Conservation (phyloP, 1,140 invertebrate species). For the Anoplolepis gracilipes region DNA sequence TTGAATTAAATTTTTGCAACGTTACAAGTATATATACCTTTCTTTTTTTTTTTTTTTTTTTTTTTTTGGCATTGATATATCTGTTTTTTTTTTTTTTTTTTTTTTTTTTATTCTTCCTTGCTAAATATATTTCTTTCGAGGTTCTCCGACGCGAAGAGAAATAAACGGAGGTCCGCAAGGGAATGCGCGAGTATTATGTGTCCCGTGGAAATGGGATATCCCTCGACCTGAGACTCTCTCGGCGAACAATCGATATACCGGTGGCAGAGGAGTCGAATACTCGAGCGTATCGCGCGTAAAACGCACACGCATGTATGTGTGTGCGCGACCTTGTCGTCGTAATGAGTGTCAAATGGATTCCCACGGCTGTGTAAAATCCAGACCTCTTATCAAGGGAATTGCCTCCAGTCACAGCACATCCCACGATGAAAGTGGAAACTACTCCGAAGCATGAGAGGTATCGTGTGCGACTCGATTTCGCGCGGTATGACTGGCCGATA, state of each 20-base stretch:
- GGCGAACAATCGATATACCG: conserved; percentile 83
- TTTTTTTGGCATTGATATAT: too few species aligned
- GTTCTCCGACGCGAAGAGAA: conserved; percentile 62
- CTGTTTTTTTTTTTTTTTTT: too few species aligned
- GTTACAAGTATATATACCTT: too few species aligned
- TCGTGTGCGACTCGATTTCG: conserved; percentile 10
- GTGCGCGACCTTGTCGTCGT: conserved; percentile 66
- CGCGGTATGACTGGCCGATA: conserved; percentile 40
- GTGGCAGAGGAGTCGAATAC: conserved; percentile 75
- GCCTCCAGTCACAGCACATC: conserved; percentile 16
- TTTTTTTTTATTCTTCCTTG: too few species aligned
- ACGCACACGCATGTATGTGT: conserved; percentile 24
- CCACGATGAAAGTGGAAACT: conserved; percentile 62
- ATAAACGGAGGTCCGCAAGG: conserved; percentile 67
- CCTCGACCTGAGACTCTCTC: conserved; percentile 79
- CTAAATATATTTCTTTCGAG: not conserved
- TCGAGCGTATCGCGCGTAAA: conserved; percentile 64
- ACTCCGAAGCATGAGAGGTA: conserved; percentile 11
- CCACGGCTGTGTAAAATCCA: conserved; percentile 68
- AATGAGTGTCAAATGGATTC: conserved; percentile 73
- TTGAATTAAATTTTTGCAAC: conserved; percentile 13
- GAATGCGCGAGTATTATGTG: conserved; percentile 81
- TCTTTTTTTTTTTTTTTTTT: too few species aligned
- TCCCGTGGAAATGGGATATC: conserved; percentile 83
- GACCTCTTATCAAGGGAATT: conserved; percentile 58